These are phyloP conservation scores for Nylanderia fulva DNA, from an alignment of 1,140 invertebrate genomes.

Conservation along the genomic window DNA sequence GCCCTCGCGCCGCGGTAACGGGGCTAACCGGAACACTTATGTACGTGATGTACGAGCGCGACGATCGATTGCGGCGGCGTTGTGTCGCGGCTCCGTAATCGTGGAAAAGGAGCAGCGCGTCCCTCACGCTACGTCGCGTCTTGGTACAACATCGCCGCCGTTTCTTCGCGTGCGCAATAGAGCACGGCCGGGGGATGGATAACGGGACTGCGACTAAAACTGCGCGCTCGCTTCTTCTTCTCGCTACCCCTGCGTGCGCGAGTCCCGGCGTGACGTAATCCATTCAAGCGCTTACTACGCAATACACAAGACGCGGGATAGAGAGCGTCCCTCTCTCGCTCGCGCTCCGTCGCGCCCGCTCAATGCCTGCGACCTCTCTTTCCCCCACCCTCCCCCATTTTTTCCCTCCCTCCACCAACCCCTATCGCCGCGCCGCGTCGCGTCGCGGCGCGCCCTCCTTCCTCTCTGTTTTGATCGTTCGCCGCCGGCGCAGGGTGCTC, in stretches of 20 bases:
- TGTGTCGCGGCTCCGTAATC: background rate
- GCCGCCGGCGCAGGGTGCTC: constrained; percentile 53
- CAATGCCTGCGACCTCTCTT: constrained; percentile 44
- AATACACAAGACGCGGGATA: constrained; percentile 76
- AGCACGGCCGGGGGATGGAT: no score
- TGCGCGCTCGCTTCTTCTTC: no score
- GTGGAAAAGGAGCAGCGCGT: constrained; percentile 22
- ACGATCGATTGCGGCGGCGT: constrained; percentile 41
- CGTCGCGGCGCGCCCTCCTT: constrained; percentile 54
- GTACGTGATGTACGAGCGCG: constrained; percentile 34
- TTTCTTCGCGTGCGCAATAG: no score
- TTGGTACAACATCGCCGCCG: no score
- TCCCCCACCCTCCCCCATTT: no score
- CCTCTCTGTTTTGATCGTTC: constrained; percentile 55
- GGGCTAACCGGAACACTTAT: constrained; percentile 39
- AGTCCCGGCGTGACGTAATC: constrained; percentile 81
- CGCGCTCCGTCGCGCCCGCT: constrained; percentile 47
- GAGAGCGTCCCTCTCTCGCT: constrained; percentile 10
- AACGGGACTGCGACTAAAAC: no score
- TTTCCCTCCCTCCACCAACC: no score
- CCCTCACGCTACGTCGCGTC: background rate
- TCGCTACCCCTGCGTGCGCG: no score
- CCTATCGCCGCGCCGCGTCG: constrained; percentile 18
- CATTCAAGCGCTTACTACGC: constrained; percentile 82
- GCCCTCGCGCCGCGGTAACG: background rate